phyloP scores from a whole-genome alignment of 2,888 invertebrate genomes.

The Noctua janthe region DNA sequence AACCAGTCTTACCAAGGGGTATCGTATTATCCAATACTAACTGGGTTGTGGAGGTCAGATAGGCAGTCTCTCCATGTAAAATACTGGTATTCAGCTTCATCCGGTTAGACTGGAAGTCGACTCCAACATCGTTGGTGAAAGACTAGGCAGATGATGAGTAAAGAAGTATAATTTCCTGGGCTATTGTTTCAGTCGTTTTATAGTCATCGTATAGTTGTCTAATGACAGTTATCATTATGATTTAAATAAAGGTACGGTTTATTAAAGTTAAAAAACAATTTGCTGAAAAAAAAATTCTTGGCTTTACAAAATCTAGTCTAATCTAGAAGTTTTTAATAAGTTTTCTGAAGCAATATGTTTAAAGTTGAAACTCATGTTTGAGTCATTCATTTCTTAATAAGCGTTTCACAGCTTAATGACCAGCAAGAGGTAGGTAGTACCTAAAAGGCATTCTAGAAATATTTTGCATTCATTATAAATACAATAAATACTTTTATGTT shows the following conservation, averaged over 20 bases:
- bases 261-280: not conserved
- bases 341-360: not conserved
- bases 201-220: not conserved
- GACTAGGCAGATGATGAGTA: no score
- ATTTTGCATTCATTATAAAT: slow-evolving; percentile 41
- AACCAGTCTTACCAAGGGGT: no score
- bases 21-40: no score
- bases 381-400: not conserved
- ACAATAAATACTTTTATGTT: slow-evolving; percentile 53
- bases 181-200: not conserved
- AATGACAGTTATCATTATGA: not conserved
- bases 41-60: no score
- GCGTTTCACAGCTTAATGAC: not conserved
- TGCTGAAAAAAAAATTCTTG: not conserved
- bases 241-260: not conserved
- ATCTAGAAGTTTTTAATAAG: not conserved
- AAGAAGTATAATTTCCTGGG: not conserved
- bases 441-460: slow-evolving; percentile 11
- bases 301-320: not conserved
- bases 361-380: not conserved
- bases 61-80: no score
- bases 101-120: no score
- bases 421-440: not conserved
- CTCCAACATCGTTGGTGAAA: no score
- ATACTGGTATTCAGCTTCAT: no score